Evolutionary conservation across 1,140 invertebrate species (phyloP), one percentile per base, ranked within the genome.

Genomic region (Trachymyrmex septentrionalis): DNA sequence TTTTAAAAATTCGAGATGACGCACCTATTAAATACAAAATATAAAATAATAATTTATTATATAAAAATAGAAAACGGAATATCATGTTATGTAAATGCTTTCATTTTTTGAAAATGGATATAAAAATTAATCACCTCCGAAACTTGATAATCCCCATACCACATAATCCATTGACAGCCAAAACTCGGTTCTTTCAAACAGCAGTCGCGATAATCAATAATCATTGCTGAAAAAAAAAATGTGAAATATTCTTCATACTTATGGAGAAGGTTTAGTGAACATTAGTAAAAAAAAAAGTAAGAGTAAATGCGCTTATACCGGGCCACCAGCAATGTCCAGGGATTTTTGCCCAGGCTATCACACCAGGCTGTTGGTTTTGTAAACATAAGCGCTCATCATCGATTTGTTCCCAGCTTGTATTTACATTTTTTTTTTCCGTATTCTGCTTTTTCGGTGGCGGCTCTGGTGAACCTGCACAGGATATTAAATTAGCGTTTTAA

Each of bases 91-190:
- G 48, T 24, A 55, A 66, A 66, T 6, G 19, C 38, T 27, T 30
- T 38, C 16, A 50, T 34, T 63, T 86, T 61, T 34, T 55, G 1
- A 1, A 50, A 4, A 7, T 73, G 57, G 67, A 67, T 30, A 55
- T 72, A 6, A 48, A 27, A 55, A 44, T 4, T 85, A 61, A 55
- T 91, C 76, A 94, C 93, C 89, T 95, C 89, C 6, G 94, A 95
- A 76, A 94, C 80, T 55, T 90, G 88, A 19, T 92, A 93, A 86
- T 95, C 94, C 0, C 94, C 94, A 67, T 95, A 95, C 94, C 94
- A 95, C 90, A 95, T 93, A 9, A 95, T 93, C 94, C 94, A 95
- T n/a, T 95, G 94, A 82, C 92, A 92, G 53, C 92, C 93, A 14
- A 93, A 93, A 85, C 85, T 92, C n/a, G 94, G 94, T 69, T 94